Base-by-base conservation (phyloP, 1,140 invertebrate species). In the Aphaenogaster floridana region DNA sequence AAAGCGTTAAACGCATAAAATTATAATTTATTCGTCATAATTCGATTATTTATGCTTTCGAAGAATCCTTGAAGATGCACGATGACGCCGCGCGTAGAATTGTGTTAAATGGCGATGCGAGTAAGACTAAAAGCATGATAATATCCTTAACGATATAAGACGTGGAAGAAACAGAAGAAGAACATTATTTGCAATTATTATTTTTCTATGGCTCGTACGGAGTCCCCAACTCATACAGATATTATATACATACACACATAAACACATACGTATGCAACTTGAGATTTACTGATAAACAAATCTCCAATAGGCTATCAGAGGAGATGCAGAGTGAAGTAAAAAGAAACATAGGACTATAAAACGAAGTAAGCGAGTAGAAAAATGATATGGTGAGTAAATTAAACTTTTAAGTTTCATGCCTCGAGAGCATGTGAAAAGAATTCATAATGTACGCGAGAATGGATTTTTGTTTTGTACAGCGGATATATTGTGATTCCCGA, bases 381-480 rank as follows among this genome's bases (percentile, higher is more conserved):
- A 87, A 59, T 57, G 76, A 74, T 50, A 71, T 72, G 66, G 11
- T 63, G 69, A 90, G 36, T 50, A 89, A 89, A 92, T 79, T 83
- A 90, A 93, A 85, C 61, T 90, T 92, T 92, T 91, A 92, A 92
- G 89, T 92, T 93, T 92, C 63, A 83, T 93, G 86, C 79, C 78
- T 64, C 54, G 76, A 42, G 76, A 42, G 69, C 85, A 89, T 88
- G 59, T 61, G 69, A 86, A n/a, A 52, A 90, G 59, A 87, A 92
- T 86, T 87, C 87, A 90, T 80, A 79, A 91, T 92, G 86, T 91
- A 90, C 89, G 88, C 88, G 88, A 94, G 91, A 88, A 93, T 94
- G 72, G 91, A 91, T 93, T 93, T 92, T 94, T 93, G 81, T 94
- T 94, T 94, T 94, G 93, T 94, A 94, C 93, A 94, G 92, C 90